Evolutionary conservation across 2,797 vertebrate genomes (phyloP), one percentile per base, ranked within the genome.

Genomic region (Cyprinodon diabolis): DNA sequence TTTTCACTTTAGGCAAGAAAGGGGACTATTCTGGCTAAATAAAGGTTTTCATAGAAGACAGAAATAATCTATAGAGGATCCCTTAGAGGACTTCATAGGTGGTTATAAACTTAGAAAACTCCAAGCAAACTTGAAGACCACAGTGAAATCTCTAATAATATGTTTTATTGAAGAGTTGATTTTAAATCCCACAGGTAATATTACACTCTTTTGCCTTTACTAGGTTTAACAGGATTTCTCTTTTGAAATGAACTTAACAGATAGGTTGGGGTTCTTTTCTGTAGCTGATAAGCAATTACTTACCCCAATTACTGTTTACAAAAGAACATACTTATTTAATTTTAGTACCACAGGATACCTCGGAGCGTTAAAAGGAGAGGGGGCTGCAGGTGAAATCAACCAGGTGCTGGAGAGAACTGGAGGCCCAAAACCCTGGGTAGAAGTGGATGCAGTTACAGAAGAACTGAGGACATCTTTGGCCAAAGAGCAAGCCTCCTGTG

Each of bases 401-500:
- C 70, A 60, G 45, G 71, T 45, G 76, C 66, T 2, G 43, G 58
- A 30, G 63, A 90, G 0, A 35, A 48, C 52, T 56, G 68, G 57
- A 75, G 67, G 65, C 43, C 45, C 55, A 40, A 67, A 62, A 69
- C 66, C 30, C 40, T 51, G 60, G 23, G 72, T 68, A 45, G 57
- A 19, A 65, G 76, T 55, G 57, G 84, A 83, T 10, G 91, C 72
- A 2, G 75, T 69, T n/a, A 68, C 71, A 8, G 94, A 89, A 43
- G 91, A 92, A 19, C 84, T 79, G 15, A 94, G 79, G 75, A 97
- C 86, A 65, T 96, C 96, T 9, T 85, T 92, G 91, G 96, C 96
- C 86, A 99, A 90, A 76, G 76, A 86, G 77, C 94, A 93, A 1
- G 97, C 97, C 10, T 98, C 95, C 0, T 79, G 92, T 66, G 96